Conservation (phyloP, 2,797 vertebrate genomes). For the Philypnodon macrostomus region DNA sequence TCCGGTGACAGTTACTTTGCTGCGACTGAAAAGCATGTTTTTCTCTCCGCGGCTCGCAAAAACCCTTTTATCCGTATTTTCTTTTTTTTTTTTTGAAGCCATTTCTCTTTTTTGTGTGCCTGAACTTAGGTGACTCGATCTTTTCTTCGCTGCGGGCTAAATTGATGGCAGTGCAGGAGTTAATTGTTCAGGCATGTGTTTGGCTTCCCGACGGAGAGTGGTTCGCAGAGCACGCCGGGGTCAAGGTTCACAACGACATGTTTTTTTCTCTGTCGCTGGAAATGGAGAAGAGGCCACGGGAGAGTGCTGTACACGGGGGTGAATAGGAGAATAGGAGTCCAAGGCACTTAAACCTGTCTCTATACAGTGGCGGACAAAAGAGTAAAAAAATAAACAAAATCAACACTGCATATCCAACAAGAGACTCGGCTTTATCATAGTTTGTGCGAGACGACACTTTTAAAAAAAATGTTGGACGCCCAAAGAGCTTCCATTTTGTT, state of each 20-base stretch:
- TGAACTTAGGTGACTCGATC: slow-evolving; percentile 73
- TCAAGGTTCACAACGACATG: slow-evolving; percentile 72
- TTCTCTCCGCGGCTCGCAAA: slow-evolving; percentile 55
- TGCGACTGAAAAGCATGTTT: slow-evolving; percentile 68
- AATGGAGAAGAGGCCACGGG: slow-evolving; percentile 71
- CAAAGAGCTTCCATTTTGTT: slow-evolving; percentile 55
- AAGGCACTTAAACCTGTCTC: slow-evolving; percentile 73
- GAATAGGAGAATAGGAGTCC: slow-evolving; percentile 64
- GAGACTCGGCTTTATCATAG: slow-evolving; percentile 42
- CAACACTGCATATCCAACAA: slow-evolving; percentile 52
- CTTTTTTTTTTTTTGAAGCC: slow-evolving; percentile 45
- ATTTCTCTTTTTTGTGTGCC: slow-evolving; percentile 42
- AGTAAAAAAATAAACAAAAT: too few species aligned
- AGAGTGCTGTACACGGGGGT: slow-evolving; percentile 66
- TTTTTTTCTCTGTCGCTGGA: slow-evolving; percentile 65
- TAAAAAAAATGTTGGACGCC: slow-evolving; percentile 39
- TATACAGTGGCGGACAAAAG: slow-evolving; percentile 66
- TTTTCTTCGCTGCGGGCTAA: slow-evolving; percentile 72
- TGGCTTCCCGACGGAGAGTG: slow-evolving; percentile 75
- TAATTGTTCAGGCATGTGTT: slow-evolving; percentile 79
- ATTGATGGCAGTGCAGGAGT: slow-evolving; percentile 76
- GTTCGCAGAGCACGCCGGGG: slow-evolving; percentile 67
- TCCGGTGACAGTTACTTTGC: slow-evolving; percentile 70
- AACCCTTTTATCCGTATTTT: slow-evolving; percentile 64
- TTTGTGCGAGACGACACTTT: slow-evolving; percentile 41